These are phyloP conservation scores for Troglohyphantes excavatus DNA, from an alignment of 2,888 invertebrate species.

Conservation along the genomic window DNA sequence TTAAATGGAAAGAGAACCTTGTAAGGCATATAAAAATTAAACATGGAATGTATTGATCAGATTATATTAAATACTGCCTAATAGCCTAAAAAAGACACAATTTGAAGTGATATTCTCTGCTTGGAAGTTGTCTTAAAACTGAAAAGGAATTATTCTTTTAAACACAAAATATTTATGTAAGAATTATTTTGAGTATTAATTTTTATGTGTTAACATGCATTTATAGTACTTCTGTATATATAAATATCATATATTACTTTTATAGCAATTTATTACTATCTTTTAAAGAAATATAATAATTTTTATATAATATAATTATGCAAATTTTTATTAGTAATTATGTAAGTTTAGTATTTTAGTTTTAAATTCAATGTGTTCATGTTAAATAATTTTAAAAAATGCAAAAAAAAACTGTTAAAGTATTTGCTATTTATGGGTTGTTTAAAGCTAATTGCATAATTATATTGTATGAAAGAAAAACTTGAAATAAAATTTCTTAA, in stretches of 20 bases:
- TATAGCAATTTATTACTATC: not conserved
- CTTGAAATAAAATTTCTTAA: too few species aligned
- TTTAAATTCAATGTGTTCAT: too few species aligned
- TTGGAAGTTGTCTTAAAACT: not conserved
- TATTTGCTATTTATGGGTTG: too few species aligned
- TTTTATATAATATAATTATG: too few species aligned
- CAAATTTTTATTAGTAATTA: too few species aligned
- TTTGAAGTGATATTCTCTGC: not conserved
- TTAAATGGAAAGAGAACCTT: conserved; percentile 68
- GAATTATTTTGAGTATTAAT: conserved; percentile 1
- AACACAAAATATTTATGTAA: not conserved
- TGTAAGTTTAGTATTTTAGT: too few species aligned
- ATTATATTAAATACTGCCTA: not conserved
- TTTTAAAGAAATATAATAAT: not conserved
- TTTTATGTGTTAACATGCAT: not conserved
- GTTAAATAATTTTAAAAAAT: too few species aligned
- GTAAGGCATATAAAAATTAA: conserved; percentile 53
- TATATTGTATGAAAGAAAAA: too few species aligned
- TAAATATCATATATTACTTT: not conserved
- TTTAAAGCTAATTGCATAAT: too few species aligned
- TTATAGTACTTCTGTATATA: not conserved
- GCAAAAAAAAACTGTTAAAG: too few species aligned
- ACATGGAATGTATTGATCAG: conserved; percentile 31
- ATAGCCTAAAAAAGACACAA: not conserved
- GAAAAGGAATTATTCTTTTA: not conserved